These are phyloP conservation scores for Collichthys lucidus DNA, from an alignment of 2,113 vertebrate genomes.

Conservation along the genomic window DNA sequence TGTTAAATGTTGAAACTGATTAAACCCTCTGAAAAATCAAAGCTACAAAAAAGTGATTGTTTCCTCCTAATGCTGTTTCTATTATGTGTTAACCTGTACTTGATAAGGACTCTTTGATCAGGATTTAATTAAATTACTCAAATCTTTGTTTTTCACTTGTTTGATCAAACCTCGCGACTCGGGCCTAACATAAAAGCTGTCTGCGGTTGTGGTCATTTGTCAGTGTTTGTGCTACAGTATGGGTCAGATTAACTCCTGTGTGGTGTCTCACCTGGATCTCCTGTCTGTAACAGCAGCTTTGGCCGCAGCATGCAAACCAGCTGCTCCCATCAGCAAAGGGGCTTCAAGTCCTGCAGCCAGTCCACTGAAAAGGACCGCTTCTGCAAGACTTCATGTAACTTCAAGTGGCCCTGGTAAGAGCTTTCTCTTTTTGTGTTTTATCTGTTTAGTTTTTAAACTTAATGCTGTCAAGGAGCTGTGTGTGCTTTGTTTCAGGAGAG, in stretches of 20 bases:
- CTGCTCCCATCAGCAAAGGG: constrained; percentile 46
- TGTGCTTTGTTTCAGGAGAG: background rate
- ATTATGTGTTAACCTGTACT: background rate
- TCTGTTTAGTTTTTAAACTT: too few species aligned
- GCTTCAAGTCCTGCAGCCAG: constrained; percentile 18
- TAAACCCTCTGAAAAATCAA: background rate
- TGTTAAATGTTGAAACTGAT: constrained; percentile 8
- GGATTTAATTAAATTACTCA: constrained; percentile 35
- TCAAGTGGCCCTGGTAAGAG: constrained; percentile 65
- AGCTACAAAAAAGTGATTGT: constrained; percentile 7
- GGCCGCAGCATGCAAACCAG: constrained; percentile 57
- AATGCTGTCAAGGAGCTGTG: too few species aligned
- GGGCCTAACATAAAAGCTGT: background rate
- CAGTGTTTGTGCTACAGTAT: constrained; percentile 26
- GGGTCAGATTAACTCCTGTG: constrained; percentile 39
- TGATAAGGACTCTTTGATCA: background rate
- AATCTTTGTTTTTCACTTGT: background rate
- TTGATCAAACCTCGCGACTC: constrained; percentile 6
- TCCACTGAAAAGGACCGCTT: constrained; percentile 50
- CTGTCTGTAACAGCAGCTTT: constrained; percentile 58
- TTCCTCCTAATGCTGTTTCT: background rate
- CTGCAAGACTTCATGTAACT: constrained; percentile 36
- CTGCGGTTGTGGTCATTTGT: background rate
- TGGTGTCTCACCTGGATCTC: constrained; percentile 42
- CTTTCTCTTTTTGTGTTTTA: background rate